Conservation (phyloP, 2,797 vertebrate species). For the Hybognathus amarus region DNA sequence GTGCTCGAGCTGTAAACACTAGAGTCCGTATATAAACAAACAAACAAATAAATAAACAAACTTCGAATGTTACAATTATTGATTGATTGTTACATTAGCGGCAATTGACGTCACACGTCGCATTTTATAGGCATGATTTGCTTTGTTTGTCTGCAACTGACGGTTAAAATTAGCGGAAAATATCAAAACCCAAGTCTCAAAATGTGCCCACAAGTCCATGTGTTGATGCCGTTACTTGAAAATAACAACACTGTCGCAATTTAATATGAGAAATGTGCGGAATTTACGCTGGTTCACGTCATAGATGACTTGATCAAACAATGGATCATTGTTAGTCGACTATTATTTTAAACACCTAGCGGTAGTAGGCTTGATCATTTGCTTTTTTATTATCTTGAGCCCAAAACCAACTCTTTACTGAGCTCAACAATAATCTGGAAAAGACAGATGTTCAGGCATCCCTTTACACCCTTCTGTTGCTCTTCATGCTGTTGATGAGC, state of each 20-base stretch:
- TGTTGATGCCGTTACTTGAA: not conserved
- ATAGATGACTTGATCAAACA: slow-evolving; percentile 39
- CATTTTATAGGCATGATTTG: not conserved
- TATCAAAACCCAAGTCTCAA: not conserved
- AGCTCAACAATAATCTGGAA: not conserved
- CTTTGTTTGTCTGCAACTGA: not conserved
- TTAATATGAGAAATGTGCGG: slow-evolving; percentile 34
- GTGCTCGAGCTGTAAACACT: not conserved
- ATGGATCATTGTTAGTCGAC: slow-evolving; percentile 41
- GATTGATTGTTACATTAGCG: not conserved
- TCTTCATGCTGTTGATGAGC: slow-evolving; percentile 37
- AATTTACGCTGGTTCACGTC: slow-evolving; percentile 31
- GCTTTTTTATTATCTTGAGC: not conserved
- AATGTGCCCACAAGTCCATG: not conserved
- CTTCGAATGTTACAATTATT: not conserved
- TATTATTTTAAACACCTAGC: not conserved
- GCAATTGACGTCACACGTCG: not conserved
- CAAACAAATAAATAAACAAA: not conserved
- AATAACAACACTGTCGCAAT: not conserved
- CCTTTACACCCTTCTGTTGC: not conserved
- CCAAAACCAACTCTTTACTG: no score
- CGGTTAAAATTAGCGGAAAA: not conserved
- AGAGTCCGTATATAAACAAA: not conserved
- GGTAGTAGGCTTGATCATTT: no score
- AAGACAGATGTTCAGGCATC: not conserved